Base-by-base conservation (phyloP, 2,113 vertebrate species). In the Puma concolor region DNA sequence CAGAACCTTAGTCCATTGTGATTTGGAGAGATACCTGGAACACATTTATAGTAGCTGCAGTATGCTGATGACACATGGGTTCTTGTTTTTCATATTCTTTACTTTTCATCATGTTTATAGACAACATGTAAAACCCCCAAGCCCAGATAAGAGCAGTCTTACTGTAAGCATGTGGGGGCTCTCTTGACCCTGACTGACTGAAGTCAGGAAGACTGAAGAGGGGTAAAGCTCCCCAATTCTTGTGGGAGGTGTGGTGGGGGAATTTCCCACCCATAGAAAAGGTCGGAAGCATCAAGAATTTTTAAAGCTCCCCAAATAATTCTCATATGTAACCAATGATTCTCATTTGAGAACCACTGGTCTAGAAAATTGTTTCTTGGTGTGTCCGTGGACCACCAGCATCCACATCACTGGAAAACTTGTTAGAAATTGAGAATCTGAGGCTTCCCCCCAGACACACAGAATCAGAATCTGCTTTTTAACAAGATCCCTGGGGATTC, bases 1-100 rank as follows among this genome's bases (percentile, higher is more conserved):
- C 16, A 94, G 97, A 97, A 33, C 31, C 87, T 57, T 95, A 31
- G 50, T 79, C n/a, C 97, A 92, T 38, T 79, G 33, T 94, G 94
- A 90, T 5, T 21, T 96, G 36, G 63, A 94, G 84, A 0, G 83
- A 88, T 64, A 95, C 80, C 33, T 38, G 74, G 54, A 76, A 72
- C 16, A 80, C 69, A 97, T 52, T 91, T n/a, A 7, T 63, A 82
- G 74, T 17, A 33, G 19, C 29, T 77, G 66, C 23, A 19, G 63
- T 64, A 52, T 44, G 72, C 84, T 54, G 85, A 93, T 19, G 23
- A 87, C 29, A 81, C 44, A 48, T 23, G 23, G 36, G 71, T 93
- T 96, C 89, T 77, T 69, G 19, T 57, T 67, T 82, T 82, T 95
- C n/a, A 41, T 86, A 33, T 88, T 64, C 21, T 64, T 44, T 76